These are phyloP conservation scores for Schlechtendalia chinensis DNA, from an alignment of 1,140 invertebrate genomes.

Conservation along the genomic window DNA sequence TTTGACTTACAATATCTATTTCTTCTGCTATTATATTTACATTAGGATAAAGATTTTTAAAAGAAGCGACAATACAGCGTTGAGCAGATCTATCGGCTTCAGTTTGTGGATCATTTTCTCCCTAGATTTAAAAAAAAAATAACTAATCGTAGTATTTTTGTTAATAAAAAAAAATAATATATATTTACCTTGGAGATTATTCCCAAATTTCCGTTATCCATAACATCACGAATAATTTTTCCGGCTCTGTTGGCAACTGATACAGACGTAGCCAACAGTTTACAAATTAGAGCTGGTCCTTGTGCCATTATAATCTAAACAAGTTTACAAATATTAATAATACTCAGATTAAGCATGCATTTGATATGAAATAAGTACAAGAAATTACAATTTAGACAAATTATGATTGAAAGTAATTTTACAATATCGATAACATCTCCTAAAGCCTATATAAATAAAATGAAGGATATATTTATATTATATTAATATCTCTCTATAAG, in stretches of 20 bases:
- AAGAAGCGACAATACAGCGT: slow-evolving; percentile 83
- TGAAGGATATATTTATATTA: too few relatives aligned
- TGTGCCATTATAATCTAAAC: slow-evolving; percentile 59
- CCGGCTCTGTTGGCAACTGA: slow-evolving; percentile 78
- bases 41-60: slow-evolving; percentile 79
- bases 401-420: too few relatives aligned
- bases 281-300: slow-evolving; percentile 64
- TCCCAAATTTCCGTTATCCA: slow-evolving; percentile 81
- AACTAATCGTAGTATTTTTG: neutral
- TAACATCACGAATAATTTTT: slow-evolving; percentile 84
- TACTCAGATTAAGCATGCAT: neutral
- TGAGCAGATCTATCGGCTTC: slow-evolving; percentile 95
- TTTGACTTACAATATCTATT: slow-evolving; percentile 59
- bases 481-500: too few relatives aligned
- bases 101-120: slow-evolving; percentile 86
- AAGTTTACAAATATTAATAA: slow-evolving; percentile 4
- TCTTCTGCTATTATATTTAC: slow-evolving; percentile 93
- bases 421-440: too few relatives aligned
- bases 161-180: neutral
- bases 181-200: slow-evolving; percentile 81
- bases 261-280: slow-evolving; percentile 73
- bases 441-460: too few relatives aligned
- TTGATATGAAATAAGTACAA: neutral
- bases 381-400: neutral
- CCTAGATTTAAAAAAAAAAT: slow-evolving; percentile 14